Evolutionary conservation across 2,113 vertebrate genomes (phyloP), one percentile per base, ranked within the genome.

Genomic region (Tapirus terrestris): DNA sequence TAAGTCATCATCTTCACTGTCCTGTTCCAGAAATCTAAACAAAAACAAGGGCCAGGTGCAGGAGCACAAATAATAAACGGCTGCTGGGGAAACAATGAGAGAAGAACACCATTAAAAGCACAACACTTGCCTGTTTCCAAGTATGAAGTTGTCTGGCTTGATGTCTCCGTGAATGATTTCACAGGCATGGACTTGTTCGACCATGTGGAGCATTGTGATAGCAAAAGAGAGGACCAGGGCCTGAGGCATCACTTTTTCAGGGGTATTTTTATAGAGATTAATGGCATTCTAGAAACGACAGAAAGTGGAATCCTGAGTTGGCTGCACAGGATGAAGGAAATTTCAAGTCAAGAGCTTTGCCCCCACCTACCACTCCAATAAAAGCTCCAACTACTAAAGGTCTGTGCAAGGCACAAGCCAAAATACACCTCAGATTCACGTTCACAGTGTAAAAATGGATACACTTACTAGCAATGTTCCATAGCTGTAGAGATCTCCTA

Each of bases 131-230:
- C 99, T 99, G 96, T 99, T 98, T 63, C 99, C 99, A 17, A 99
- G 98, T 61, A 99, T 98, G 98, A 99, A 99, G 83, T 99, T 99
- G 98, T 99, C 99, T 0, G 99, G 99, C 48, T 99, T 99, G 97
- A 99, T 98, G 98, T 99, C 99, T 10, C 99, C 99, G 8, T 99
- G 99, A 97, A 99, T 97, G 96, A 99, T 98, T 25, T 87, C 86
- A 75, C 99, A 98, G 94, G 39, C 23, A 89, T 99, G 99, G 48
- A 99, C 98, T 97, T 98, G 98, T 95, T 99, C 99, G 67, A 99
- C 98, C 98, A 99, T 99, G 87, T 98, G 95, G 53, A 99, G 99
- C 97, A 99, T 99, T 79, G 99, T 99, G 92, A 99, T 72, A 20
- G 99, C 96, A 14, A 99, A 99, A 97, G 99, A 99, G 48, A 99